Percentiles rank a stretch among this genome's conserved stretches.
These are phyloP conservation scores for Sycophila sp. DNA, from an alignment of 1,140 invertebrate species.

Conservation along the genomic window DNA sequence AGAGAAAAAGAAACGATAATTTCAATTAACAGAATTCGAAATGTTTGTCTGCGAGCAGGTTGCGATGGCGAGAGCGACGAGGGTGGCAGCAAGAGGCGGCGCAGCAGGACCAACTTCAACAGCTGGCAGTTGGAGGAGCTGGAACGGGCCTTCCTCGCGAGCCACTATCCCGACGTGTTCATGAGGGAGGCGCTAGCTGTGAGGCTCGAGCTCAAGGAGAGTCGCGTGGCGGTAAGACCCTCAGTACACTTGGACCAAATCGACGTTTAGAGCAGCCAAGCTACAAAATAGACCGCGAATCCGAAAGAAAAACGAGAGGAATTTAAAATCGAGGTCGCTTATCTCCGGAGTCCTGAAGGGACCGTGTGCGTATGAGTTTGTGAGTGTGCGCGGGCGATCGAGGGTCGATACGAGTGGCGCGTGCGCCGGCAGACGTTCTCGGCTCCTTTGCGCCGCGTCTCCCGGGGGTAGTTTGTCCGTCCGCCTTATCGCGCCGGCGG, in stretches of 20 bases:
- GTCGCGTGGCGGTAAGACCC: constrained; percentile 93
- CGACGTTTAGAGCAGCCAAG: too few relatives aligned
- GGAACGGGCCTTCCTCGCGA: constrained; percentile 94
- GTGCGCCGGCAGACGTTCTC: constrained; percentile 46
- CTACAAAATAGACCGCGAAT: too few relatives aligned
- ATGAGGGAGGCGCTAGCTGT: constrained; percentile 96
- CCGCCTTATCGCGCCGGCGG: constrained; percentile 47
- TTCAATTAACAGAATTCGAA: constrained; percentile 28
- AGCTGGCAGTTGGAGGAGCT: constrained; percentile 99
- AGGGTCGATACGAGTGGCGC: constrained; percentile 52
- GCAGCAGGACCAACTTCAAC: constrained; percentile 98
- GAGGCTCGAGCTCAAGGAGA: constrained; percentile 96
- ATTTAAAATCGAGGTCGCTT: too few relatives aligned
- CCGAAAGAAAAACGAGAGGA: too few relatives aligned
- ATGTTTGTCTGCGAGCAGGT: constrained; percentile 56
- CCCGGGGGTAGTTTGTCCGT: constrained; percentile 62
- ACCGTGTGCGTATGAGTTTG: too few relatives aligned
- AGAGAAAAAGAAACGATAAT: too few relatives aligned
- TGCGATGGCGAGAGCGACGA: constrained; percentile 74
- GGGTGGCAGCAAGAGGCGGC: constrained; percentile 78
- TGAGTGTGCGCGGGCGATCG: constrained; percentile 37
- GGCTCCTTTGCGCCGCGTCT: constrained; percentile 44
- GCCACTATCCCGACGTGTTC: constrained; percentile 98
- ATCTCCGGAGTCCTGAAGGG: too few relatives aligned
- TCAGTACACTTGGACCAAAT: neutral